Evolutionary conservation across 2,113 vertebrate species (phyloP), one percentile per base, ranked within the genome.

Genomic region (Lanius collurio): DNA sequence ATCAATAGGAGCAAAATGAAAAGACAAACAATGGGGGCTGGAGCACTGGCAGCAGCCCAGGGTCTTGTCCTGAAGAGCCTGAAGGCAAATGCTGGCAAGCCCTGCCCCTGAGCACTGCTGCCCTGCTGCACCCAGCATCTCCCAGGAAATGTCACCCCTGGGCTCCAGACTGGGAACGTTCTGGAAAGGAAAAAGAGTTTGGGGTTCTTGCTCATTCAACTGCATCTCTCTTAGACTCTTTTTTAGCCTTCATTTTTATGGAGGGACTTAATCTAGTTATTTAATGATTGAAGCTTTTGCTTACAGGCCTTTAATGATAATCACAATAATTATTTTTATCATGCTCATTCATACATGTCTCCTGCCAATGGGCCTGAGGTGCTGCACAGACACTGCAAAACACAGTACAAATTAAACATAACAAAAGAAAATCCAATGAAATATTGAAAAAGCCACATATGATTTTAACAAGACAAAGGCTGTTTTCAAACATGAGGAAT

Each of bases 281-380:
- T 95, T 95, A 85, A 88, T 87, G 84, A 95, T 83, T 80, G 90
- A 96, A 93, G 87, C 33, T 90, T 95, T 88, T 88, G 87, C 93
- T 96, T 63, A 90, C 55, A 80, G 95, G 91, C 87, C 75, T 94
- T 94, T 91, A 93, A 90, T 86, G 94, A 96, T 89, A 88, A 90
- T 83, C 42, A 55, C 2, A 19, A 47, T 89, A 69, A 95, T 92
- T 89, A 89, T 68, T 94, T 96, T 83, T 70, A 90, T 92, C 83
- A 87, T 60, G 52, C 60, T 93, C 85, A 68, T 70, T 93, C 90
- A 67, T 85, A 96, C 30, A 12, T 77, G 70, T 67, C 69, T 93
- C 76, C 80, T 90, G 64, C 46, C 76, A 78, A 60, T 0, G 3
- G 49, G 93, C 95, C 93, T 39, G 73, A 81, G 92, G 93, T 89